Evolutionary conservation across 1,140 invertebrate species (phyloP).

Genomic region (Diorhabda sublineata): DNA sequence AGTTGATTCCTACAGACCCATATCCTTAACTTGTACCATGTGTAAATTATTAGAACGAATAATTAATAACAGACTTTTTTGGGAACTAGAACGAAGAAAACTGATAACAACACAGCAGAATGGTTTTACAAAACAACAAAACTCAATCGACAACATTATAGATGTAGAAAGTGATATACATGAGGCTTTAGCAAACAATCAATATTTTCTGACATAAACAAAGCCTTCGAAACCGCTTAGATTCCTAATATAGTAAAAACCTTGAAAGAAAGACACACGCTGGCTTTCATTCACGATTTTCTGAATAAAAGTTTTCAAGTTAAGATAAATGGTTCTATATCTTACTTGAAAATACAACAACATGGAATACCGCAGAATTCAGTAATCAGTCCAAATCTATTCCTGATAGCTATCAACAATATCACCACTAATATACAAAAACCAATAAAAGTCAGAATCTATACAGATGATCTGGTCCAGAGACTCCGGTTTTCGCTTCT

Average conservation of each 20-base stretch:
- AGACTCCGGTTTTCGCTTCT: too few species aligned
- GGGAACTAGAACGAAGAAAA: background rate
- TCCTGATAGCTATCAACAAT: too few species aligned
- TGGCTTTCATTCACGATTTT: too few species aligned
- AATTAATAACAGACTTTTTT: background rate
- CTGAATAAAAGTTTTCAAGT: too few species aligned
- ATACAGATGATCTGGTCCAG: too few species aligned
- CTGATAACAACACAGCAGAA: background rate
- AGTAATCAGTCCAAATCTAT: too few species aligned
- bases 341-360: too few species aligned
- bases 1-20: background rate
- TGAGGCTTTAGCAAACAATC: background rate
- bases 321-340: too few species aligned
- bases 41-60: background rate
- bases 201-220: background rate
- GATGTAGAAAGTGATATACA: background rate
- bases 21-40: background rate
- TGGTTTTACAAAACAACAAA: background rate
- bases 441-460: too few species aligned
- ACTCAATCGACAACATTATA: background rate
- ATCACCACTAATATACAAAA: too few species aligned
- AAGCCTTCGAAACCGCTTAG: background rate
- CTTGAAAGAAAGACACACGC: too few species aligned
- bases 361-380: too few species aligned
- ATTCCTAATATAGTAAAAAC: background rate